phyloP scores from a whole-genome alignment of 2,888 invertebrate species.

The Drosophila hamatofila region DNA sequence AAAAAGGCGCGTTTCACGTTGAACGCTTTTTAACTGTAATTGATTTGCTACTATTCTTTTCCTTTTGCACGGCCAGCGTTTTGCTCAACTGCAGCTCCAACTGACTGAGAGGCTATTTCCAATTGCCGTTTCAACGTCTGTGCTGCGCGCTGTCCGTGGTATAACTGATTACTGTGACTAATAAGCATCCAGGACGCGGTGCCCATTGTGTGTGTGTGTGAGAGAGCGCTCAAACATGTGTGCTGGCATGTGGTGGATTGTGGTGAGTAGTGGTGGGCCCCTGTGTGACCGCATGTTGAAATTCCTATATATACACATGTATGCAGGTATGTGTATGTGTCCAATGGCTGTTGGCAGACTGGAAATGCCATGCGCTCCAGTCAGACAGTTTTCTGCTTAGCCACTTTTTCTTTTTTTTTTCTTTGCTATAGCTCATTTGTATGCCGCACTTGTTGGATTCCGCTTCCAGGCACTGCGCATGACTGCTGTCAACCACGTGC shows the following conservation, averaged over 20 bases:
- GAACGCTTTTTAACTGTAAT: constrained; percentile 1
- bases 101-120: constrained; percentile 4
- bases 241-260: constrained; percentile 34
- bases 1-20: constrained; percentile 13
- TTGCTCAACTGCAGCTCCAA: constrained; percentile 37
- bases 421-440: constrained; percentile 26
- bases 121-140: constrained; percentile 35
- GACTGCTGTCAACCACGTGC: constrained; percentile 59
- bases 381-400: constrained; percentile 27
- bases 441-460: constrained; percentile 83
- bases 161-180: constrained; percentile 58
- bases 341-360: constrained; percentile 30
- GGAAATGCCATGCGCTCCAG: constrained; percentile 41
- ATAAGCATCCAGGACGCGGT: constrained; percentile 56
- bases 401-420: constrained; percentile 14
- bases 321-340: background rate
- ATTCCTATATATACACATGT: constrained; percentile 47
- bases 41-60: constrained; percentile 5
- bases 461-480: constrained; percentile 64
- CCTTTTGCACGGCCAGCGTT: constrained; percentile 34
- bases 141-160: constrained; percentile 67
- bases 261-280: constrained; percentile 5
- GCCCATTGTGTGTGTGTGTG: background rate
- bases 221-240: constrained; percentile 14
- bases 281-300: constrained; percentile 44